phyloP scores from a whole-genome alignment of 2,888 invertebrate species.

The Lycophotia porphyrea region DNA sequence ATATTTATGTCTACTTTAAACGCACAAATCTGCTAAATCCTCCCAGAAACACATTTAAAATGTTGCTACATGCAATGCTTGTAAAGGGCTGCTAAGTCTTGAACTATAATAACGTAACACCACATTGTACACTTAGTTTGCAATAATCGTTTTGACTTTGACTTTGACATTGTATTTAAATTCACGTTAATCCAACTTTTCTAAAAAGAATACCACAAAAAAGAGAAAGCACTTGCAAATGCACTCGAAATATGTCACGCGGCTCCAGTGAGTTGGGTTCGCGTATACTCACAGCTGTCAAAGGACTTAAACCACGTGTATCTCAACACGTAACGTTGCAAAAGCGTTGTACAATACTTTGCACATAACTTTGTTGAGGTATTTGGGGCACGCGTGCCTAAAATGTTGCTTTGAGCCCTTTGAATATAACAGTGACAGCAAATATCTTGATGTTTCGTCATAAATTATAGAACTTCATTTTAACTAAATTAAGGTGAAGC shows the following conservation, averaged over 20 bases:
- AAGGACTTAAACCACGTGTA: constrained; percentile 33
- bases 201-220: not conserved
- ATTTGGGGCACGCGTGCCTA: constrained; percentile 27
- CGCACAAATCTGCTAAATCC: not conserved
- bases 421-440: not conserved
- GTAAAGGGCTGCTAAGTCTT: no score
- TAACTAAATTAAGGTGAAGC: not conserved
- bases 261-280: constrained; percentile 32
- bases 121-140: no score
- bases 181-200: not conserved
- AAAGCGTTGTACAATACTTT: constrained; percentile 31
- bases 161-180: constrained; percentile 1
- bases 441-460: not conserved
- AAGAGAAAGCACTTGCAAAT: not conserved
- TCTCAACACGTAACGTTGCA: constrained; percentile 14
- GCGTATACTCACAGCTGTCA: constrained; percentile 32
- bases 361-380: constrained; percentile 30
- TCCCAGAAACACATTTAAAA: not conserved
- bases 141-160: no score
- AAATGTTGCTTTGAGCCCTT: constrained; percentile 36
- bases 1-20: not conserved
- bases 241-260: constrained; percentile 22
- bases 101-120: no score
- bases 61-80: no score
- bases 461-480: not conserved